phyloP scores from a whole-genome alignment of 2,113 vertebrate species.

The Trichomycterus rosablanca region DNA sequence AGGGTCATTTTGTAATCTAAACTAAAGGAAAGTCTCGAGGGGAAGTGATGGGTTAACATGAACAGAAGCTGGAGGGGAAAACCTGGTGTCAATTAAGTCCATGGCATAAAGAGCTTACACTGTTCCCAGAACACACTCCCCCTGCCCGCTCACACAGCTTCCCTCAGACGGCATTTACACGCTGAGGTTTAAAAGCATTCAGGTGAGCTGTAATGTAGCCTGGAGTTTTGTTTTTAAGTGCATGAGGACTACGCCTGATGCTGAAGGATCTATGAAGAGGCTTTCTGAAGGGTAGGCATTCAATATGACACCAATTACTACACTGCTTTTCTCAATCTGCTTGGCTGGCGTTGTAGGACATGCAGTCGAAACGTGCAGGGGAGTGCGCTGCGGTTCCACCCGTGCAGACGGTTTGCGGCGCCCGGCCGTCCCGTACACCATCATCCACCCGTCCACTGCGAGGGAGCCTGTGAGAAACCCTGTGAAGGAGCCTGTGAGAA shows the following conservation, averaged over 20 bases:
- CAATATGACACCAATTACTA: conserved; percentile 11
- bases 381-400: conserved; percentile 57
- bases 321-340: conserved; percentile 45
- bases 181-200: not conserved
- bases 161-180: not conserved
- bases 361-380: conserved; percentile 55
- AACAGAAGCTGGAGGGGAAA: conserved; percentile 56
- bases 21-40: not conserved
- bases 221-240: no score
- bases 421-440: conserved; percentile 53
- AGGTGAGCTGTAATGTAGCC: no score
- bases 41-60: conserved; percentile 67
- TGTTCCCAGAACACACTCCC: conserved; percentile 15
- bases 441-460: conserved; percentile 58
- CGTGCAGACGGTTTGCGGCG: conserved; percentile 26
- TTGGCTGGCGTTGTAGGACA: conserved; percentile 23
- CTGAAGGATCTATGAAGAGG: not conserved
- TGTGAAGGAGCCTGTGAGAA: not conserved
- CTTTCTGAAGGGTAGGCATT: not conserved
- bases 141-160: not conserved
- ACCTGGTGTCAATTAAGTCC: conserved; percentile 74
- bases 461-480: conserved; percentile 9
- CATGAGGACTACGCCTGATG: no score
- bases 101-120: conserved; percentile 55
- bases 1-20: no score